Base-by-base conservation (phyloP, 1,140 invertebrate genomes). In the Lepidotrigona ventralis region DNA sequence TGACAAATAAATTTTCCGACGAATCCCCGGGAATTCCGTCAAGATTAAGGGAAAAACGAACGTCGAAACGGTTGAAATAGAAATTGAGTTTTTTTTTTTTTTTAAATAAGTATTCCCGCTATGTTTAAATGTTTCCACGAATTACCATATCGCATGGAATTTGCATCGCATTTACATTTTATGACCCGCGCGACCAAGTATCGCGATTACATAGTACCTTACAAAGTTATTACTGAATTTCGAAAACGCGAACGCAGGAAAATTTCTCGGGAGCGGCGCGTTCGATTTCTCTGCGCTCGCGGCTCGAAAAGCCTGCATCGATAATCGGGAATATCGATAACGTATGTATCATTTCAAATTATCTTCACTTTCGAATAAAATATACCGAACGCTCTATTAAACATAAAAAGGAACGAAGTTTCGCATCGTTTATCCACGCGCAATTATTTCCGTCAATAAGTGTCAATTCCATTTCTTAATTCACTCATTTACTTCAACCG, bases 151-250 rank as follows among this genome's bases (percentile, higher is more conserved):
- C 74, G 68, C 72, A 5, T 17, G 56, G 53, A 51, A 88, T 88
- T 88, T 88, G 86, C 87, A 88, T 88, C 51, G 70, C 76, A 88
- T 88, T 88, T 88, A 79, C 87, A 88, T 88, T 80, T 88, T 88
- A 85, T 64, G 68, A 56, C 66, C 60, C 54, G 60, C 54, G 69
- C 84, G 68, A 71, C 72, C 53, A 68, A 56, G 66, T 79, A 80
- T 87, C 86, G 82, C 86, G 83, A 88, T 87, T 85, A 82, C 71
- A 63, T 56, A 72, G 39, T 73, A 58, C 72, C 73, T 82, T 85
- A 60, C 71, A 76, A 85, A 88, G 60, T 87, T 88, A 87, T 87
- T 82, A 79, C 83, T 64, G 53, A 86, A 81, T 87, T 87, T 87
- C 54, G 76, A 73, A 80, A 87, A 78, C 51, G 68, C 29, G 53